phyloP scores from a whole-genome alignment of 2,797 vertebrate species.

The Megaceryle alcyon region DNA sequence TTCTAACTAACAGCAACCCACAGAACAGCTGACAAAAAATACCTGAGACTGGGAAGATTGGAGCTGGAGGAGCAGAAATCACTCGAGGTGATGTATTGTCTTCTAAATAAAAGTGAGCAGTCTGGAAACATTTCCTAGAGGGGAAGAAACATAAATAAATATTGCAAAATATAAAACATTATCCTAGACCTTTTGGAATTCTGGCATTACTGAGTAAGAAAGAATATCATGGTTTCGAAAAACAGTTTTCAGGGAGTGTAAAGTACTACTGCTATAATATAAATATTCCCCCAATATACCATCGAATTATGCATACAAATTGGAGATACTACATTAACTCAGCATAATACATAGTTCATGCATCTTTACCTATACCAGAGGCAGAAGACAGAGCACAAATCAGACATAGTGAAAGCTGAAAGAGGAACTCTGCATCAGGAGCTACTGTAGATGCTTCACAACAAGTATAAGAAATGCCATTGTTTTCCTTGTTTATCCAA shows the following conservation, averaged over 20 bases:
- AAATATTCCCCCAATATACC: neutral
- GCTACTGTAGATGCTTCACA: neutral
- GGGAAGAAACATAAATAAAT: constrained; percentile 36
- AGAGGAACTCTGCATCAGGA: neutral
- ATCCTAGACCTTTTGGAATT: neutral
- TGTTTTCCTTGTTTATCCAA: neutral
- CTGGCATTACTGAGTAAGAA: neutral
- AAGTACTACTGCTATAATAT: neutral
- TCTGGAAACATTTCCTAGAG: constrained; percentile 95
- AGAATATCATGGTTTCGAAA: neutral
- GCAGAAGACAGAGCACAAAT: constrained; percentile 44
- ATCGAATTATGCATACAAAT: neutral
- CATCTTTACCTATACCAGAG: constrained; percentile 58
- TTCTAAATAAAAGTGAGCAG: constrained; percentile 96
- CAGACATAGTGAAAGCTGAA: constrained; percentile 22
- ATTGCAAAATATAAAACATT: neutral
- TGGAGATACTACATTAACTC: neutral
- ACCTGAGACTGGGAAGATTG: constrained; percentile 87
- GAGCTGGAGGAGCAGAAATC: constrained; percentile 82
- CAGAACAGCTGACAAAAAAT: constrained; percentile 44
- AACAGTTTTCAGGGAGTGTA: neutral
- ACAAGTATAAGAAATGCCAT: neutral
- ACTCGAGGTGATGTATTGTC: constrained; percentile 91
- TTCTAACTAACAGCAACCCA: constrained; percentile 6
- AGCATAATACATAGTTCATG: neutral